phyloP scores from a whole-genome alignment of 2,888 invertebrate genomes.

The Drosophila borealis region DNA sequence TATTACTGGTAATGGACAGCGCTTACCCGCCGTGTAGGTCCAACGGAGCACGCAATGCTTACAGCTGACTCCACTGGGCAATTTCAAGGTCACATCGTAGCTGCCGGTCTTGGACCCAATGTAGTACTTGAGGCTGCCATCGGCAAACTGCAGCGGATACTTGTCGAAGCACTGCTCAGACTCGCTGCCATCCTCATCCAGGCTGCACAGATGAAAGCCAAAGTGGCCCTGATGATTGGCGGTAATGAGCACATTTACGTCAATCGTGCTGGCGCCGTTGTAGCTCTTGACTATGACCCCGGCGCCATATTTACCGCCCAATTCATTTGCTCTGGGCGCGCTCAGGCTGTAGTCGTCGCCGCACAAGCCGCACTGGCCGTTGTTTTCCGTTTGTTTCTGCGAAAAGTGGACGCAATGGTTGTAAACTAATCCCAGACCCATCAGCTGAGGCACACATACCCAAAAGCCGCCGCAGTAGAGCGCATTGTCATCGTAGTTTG shows the following conservation, averaged over 20 bases:
- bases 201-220: conserved; percentile 85
- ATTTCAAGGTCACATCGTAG: conserved; percentile 47
- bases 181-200: conserved; percentile 84
- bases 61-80: conserved; percentile 85
- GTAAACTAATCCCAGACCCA: no score
- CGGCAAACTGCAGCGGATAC: conserved; percentile 81
- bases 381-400: conserved; percentile 84
- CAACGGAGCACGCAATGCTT: conserved; percentile 86
- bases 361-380: conserved; percentile 86
- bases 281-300: conserved; percentile 85
- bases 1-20: no score
- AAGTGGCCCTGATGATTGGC: conserved; percentile 86
- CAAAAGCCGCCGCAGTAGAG: conserved; percentile 86
- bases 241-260: conserved; percentile 83
- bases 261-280: conserved; percentile 61
- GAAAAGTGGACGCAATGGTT: not conserved
- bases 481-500: conserved; percentile 86
- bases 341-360: conserved; percentile 85
- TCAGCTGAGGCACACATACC: conserved; percentile 52
- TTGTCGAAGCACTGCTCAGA: conserved; percentile 86
- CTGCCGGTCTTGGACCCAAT: conserved; percentile 64
- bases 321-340: conserved; percentile 86
- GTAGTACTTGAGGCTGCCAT: conserved; percentile 72
- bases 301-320: conserved; percentile 86
- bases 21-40: conserved; percentile 85